phyloP scores from a whole-genome alignment of 2,888 invertebrate species.

The Pristionchus mayeri region DNA sequence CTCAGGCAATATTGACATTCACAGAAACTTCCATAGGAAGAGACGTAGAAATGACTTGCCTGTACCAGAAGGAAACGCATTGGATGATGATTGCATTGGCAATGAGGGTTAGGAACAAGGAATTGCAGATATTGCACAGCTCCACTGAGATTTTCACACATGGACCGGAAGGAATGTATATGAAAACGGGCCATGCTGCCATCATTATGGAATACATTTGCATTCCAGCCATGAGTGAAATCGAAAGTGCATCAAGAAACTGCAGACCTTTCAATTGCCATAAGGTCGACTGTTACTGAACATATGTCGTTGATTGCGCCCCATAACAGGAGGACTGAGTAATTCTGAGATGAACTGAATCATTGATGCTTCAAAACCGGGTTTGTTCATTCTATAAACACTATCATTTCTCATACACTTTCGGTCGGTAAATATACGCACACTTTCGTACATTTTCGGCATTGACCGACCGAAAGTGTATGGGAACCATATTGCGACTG shows the following conservation, averaged over 20 bases:
- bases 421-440: too few relatives aligned
- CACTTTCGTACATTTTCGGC: too few relatives aligned
- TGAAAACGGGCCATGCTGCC: not conserved
- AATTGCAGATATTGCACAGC: constrained; percentile 19
- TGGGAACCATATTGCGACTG: too few relatives aligned
- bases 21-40: too few relatives aligned
- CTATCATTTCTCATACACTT: too few relatives aligned
- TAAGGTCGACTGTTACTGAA: not conserved
- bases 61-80: not conserved
- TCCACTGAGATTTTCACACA: not conserved
- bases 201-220: not conserved
- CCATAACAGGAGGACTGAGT: constrained; percentile 5
- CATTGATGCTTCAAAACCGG: too few relatives aligned
- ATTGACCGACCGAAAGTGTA: too few relatives aligned
- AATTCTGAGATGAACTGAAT: not conserved
- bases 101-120: not conserved
- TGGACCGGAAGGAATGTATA: not conserved
- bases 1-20: too few relatives aligned
- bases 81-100: not conserved
- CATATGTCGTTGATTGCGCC: not conserved
- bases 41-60: not conserved
- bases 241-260: too few relatives aligned
- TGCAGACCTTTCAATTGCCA: constrained; percentile 13
- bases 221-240: too few relatives aligned
- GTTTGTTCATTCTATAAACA: too few relatives aligned